Conservation (phyloP, 2,113 vertebrate species). For the Pardalotus punctatus region DNA sequence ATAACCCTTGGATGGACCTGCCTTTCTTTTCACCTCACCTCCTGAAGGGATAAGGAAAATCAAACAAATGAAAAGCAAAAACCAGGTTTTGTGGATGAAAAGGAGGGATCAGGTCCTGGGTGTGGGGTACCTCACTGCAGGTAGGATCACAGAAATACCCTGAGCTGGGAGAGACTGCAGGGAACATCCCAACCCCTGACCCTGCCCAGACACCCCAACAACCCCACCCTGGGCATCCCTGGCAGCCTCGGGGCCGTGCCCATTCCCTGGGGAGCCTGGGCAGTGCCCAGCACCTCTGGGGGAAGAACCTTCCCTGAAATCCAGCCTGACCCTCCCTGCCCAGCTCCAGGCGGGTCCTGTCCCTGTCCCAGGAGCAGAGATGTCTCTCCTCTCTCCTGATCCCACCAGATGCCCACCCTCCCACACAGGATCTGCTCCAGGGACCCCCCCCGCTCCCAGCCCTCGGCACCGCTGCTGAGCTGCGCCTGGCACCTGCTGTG, state of each 20-base stretch:
- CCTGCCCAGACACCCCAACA: not conserved
- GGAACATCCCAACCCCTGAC: not conserved
- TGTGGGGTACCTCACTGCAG: not conserved
- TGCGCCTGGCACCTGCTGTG: rapidly evolving
- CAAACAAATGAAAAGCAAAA: not conserved
- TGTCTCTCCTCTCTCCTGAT: no score
- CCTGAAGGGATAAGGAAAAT: not conserved
- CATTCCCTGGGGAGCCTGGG: not conserved
- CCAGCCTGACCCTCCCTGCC: rapidly evolving
- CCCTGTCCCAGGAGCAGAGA: not conserved
- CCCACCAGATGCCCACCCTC: no score
- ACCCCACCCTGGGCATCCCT: not conserved
- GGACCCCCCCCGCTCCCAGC: not conserved
- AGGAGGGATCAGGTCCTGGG: not conserved
- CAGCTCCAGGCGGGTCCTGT: not conserved
- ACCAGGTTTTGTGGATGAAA: not conserved
- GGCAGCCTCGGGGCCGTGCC: not conserved
- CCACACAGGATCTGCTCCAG: no score
- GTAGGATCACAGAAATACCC: not conserved
- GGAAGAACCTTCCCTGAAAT: rapidly evolving
- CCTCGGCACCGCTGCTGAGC: rapidly evolving
- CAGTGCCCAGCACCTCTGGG: not conserved
- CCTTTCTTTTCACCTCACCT: not conserved
- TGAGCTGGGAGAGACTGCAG: no score
- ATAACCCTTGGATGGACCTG: not conserved